Percentiles rank a stretch among this genome's conserved stretches.
phyloP scores from a whole-genome alignment of 2,113 vertebrate genomes.

The Otis tarda region DNA sequence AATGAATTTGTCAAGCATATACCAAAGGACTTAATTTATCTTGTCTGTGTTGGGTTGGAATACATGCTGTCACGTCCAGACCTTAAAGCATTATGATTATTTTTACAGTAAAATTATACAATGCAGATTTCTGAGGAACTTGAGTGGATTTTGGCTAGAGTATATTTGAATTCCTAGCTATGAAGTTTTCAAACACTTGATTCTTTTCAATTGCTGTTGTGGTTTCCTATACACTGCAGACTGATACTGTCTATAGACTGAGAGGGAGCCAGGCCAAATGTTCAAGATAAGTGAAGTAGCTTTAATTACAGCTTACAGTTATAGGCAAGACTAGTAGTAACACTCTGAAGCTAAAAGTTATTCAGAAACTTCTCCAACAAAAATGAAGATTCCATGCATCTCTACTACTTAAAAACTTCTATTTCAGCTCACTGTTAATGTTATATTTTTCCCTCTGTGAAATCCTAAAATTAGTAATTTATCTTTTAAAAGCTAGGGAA shows the following conservation, averaged over 20 bases:
- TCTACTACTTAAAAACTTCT: not conserved
- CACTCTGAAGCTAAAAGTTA: not conserved
- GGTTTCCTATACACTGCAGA: not conserved
- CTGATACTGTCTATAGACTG: not conserved
- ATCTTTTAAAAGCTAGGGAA: not conserved
- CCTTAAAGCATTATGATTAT: not conserved
- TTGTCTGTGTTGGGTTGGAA: not conserved
- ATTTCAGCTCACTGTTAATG: not conserved
- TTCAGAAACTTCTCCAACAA: not conserved
- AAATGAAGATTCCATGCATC: not conserved
- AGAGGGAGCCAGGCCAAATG: not conserved
- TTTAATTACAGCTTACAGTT: not conserved
- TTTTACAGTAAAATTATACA: not conserved
- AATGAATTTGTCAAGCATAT: not conserved
- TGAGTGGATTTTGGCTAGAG: not conserved
- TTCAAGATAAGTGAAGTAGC: not conserved
- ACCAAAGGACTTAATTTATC: not conserved
- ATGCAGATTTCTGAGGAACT: not conserved
- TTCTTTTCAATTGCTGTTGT: not conserved
- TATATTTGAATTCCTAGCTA: not conserved
- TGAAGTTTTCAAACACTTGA: not conserved
- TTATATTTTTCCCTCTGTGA: not conserved
- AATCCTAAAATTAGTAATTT: not conserved
- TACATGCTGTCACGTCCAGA: accelerated
- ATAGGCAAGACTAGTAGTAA: not conserved